Base-by-base conservation (phyloP, 2,888 invertebrate genomes). In the Athalia cordata region DNA sequence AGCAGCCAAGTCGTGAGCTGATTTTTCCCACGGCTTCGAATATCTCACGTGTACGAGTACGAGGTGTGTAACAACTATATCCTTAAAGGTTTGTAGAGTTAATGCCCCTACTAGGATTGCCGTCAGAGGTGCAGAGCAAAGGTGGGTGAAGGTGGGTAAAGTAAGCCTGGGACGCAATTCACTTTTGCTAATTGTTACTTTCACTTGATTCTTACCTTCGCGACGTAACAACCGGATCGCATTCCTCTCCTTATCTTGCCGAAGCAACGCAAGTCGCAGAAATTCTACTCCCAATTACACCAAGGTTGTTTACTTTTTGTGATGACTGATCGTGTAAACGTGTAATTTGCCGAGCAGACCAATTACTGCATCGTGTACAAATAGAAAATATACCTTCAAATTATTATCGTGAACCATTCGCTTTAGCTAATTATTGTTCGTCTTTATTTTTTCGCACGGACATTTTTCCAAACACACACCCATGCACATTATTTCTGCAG, bases 141-240 rank as follows among this genome's bases (percentile, higher is more conserved):
- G 59, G 74, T 47, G 49, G 62, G 62, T 49, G 29, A 62, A 75
- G 62, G 50, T 49, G 49, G 61, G 67, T 78, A 79, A 61, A 67
- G 45, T 72, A 13, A 79, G 13, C 79, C 79, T 79, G 80, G 72
- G 74, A 80, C 80, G 82, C 79, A 79, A 81, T 83, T 82, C 82
- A 79, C 84, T 81, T 86, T 84, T 84, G 82, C 83, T 84, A 86
- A 87, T 86, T 85, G 82, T 85, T 81, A 87, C 88, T 88, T 88
- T 88, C 83, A 64, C 62, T 70, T 55, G 70, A 55, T 55, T 7
- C 70, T 52, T 57, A n/a, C 52, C 47, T 49, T 9, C n/a, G 45
- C 67, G 50, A 57, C 70, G 70, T 72, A 57, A 57, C 57, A 7
- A 57, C 47, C 62, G 9, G 61, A 61, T 47, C 49, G 52, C 49